A percentile compares a stretch with the other conserved stretches of the same genome.
Conservation (phyloP, 2,797 vertebrate species). For the Dendrocincla fuliginosa region DNA sequence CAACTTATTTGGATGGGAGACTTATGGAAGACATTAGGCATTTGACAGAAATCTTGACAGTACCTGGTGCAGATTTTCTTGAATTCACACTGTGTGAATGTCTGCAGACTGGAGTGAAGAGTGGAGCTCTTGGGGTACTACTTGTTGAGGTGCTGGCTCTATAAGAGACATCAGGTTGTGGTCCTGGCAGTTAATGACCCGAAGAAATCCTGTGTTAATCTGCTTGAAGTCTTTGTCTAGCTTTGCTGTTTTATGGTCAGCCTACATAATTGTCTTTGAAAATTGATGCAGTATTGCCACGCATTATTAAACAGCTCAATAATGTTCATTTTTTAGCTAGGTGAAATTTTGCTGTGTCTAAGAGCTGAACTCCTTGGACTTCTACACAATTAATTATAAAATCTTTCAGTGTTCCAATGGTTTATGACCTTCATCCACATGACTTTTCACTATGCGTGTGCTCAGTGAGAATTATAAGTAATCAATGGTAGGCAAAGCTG, state of each 20-base stretch:
- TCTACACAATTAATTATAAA: neutral
- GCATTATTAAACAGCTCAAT: neutral
- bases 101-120: neutral
- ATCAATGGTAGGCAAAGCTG: accelerated
- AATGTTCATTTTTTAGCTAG: neutral
- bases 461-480: neutral
- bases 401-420: neutral
- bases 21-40: neutral
- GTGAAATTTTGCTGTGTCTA: neutral
- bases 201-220: neutral
- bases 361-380: neutral
- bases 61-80: neutral
- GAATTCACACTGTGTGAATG: neutral
- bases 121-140: neutral
- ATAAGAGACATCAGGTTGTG: neutral
- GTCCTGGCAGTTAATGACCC: neutral
- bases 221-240: neutral
- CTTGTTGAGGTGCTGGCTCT: neutral
- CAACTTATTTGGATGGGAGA: neutral
- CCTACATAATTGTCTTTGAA: neutral
- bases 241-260: neutral
- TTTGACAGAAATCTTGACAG: neutral
- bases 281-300: neutral
- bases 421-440: neutral
- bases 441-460: neutral